A percentile compares a stretch with the other conserved stretches of the same genome.
Evolutionary conservation across 2,797 vertebrate species (phyloP).

Genomic region (Antennarius maculatus): DNA sequence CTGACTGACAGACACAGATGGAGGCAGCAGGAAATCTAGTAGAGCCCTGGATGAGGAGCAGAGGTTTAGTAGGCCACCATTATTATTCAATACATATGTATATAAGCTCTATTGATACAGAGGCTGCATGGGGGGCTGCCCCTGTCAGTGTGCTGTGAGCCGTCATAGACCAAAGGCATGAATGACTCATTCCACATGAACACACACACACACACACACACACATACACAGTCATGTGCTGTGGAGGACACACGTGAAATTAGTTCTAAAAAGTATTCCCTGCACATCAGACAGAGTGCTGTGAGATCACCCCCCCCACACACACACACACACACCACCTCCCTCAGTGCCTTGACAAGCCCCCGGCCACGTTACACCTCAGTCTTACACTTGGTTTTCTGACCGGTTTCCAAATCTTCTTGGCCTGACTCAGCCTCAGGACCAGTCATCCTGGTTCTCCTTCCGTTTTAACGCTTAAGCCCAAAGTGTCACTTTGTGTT

Average conservation of each 20-base stretch:
- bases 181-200: conserved; percentile 71
- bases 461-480: conserved; percentile 42
- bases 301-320: conserved; percentile 32
- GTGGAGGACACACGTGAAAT: conserved; percentile 52
- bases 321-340: conserved; percentile 22
- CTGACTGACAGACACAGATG: conserved; percentile 67
- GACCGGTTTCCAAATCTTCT: conserved; percentile 57
- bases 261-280: conserved; percentile 27
- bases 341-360: conserved; percentile 37
- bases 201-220: not conserved
- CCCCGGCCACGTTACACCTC: conserved; percentile 42
- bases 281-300: conserved; percentile 48
- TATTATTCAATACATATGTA: conserved; percentile 31
- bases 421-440: conserved; percentile 29
- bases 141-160: conserved; percentile 59
- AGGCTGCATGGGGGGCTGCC: conserved; percentile 36
- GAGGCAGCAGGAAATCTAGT: conserved; percentile 49
- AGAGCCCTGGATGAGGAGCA: conserved; percentile 34
- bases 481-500: conserved; percentile 52
- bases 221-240: conserved; percentile 48
- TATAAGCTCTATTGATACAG: conserved; percentile 32
- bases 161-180: conserved; percentile 59
- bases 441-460: conserved; percentile 20
- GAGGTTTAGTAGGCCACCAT: conserved; percentile 43
- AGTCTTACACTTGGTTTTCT: conserved; percentile 49